Evolutionary conservation across 2,113 vertebrate genomes (phyloP), one percentile per base, ranked within the genome.

Genomic region (Neofelis nebulosa): DNA sequence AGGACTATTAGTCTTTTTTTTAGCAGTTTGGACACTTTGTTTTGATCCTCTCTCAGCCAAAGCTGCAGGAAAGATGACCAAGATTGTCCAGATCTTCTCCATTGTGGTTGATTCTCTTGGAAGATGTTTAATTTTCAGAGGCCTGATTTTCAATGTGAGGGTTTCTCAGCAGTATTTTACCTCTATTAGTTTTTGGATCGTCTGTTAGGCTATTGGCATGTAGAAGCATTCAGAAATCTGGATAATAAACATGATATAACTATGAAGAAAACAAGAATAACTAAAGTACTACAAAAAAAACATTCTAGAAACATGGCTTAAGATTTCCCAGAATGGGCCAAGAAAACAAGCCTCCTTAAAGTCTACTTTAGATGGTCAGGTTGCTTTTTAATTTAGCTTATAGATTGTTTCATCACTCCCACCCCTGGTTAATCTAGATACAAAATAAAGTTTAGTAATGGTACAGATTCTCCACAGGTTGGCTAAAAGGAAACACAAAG

Each of bases 361-460:
- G 18, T 73, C 36, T 69, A 52, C 31, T 48, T 94, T 57, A 66
- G 4, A 91, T 61, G 1, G 14, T 74, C 76, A 86, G 55, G 6
- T n/a, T 69, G 38, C 10, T 68, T 84, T 96, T 76, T 52, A 45
- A 55, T 85, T 91, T 71, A 91, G n/a, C 25, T 86, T 86, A 89
- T 7, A 21, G n/a, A 87, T n/a, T 80, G 38, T 79, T 95, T 89
- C 18, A 80, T 48, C 21, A 38, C 15, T 18, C 19, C 25, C 13
- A 25, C 4, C 15, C 23, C 84, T 57, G 9, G 0, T 88, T 93
- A 95, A 92, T 95, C 48, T 61, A 94, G 0, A 27, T 33, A 76
- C 48, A 97, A 93, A 97, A 63, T 84, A 83, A 89, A 88, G 18
- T 87, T 90, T 79, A 61, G 14, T 23, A 80, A n/a, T 52, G 25